These are phyloP conservation scores for Nephrotoma flavescens DNA, from an alignment of 2,888 invertebrate species.

Conservation along the genomic window DNA sequence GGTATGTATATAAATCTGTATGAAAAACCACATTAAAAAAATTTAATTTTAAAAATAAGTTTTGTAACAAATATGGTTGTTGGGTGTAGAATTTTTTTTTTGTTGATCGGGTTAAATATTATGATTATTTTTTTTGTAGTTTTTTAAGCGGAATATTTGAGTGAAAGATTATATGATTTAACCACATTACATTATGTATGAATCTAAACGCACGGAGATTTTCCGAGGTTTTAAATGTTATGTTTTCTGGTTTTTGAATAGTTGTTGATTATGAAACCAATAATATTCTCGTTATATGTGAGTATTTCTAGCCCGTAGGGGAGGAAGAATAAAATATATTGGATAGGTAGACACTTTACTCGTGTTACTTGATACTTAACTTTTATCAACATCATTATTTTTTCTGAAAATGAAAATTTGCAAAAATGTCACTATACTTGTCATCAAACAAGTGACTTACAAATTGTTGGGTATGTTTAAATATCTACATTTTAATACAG, in stretches of 20 bases:
- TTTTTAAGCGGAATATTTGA: neutral
- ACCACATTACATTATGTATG: neutral
- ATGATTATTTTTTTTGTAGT: neutral
- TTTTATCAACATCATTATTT: neutral
- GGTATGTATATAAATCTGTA: neutral
- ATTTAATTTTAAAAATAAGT: neutral
- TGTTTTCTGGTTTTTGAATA: neutral
- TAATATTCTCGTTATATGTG: neutral
- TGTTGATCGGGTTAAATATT: neutral
- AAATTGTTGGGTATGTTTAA: neutral
- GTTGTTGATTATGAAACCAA: neutral
- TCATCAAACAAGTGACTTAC: neutral
- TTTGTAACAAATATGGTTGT: neutral
- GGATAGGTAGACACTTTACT: neutral
- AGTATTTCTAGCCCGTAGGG: neutral
- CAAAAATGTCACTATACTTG: neutral
- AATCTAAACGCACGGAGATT: neutral
- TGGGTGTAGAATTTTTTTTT: neutral
- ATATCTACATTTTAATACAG: too few species aligned
- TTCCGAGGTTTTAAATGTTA: neutral
- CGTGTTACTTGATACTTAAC: neutral
- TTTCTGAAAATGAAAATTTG: neutral
- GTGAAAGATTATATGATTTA: neutral
- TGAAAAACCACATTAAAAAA: neutral
- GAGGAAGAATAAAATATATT: neutral